These are phyloP conservation scores for Drosophila cardini DNA, from an alignment of 1,140 invertebrate genomes.

Conservation along the genomic window DNA sequence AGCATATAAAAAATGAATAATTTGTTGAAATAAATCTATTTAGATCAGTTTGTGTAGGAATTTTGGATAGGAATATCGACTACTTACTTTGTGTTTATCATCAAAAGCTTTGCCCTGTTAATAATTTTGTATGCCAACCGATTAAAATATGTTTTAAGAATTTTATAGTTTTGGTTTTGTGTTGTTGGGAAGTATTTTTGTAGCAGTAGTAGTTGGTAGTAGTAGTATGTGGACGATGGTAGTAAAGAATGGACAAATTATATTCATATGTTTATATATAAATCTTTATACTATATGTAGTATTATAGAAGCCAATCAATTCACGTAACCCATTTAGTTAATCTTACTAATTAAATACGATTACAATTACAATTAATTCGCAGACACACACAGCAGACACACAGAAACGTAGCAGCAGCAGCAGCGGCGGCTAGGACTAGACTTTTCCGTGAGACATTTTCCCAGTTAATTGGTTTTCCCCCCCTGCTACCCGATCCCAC, in stretches of 20 bases:
- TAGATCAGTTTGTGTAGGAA: slow-evolving; percentile 43
- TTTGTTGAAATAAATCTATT: slow-evolving; percentile 44
- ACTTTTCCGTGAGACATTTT: slow-evolving; percentile 19
- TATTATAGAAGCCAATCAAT: slow-evolving; percentile 69
- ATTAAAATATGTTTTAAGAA: slow-evolving; percentile 55
- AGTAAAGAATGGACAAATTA: slow-evolving; percentile 69
- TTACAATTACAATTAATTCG: slow-evolving; percentile 42
- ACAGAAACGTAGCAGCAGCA: slow-evolving; percentile 54
- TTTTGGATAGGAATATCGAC: slow-evolving; percentile 54
- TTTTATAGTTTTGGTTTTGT: slow-evolving; percentile 45
- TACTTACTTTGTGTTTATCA: slow-evolving; percentile 84
- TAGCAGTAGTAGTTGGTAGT: slow-evolving; percentile 54
- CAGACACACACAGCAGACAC: slow-evolving; percentile 72
- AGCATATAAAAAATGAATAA: slow-evolving; percentile 63
- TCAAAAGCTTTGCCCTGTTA: slow-evolving; percentile 84
- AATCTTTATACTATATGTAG: slow-evolving; percentile 26
- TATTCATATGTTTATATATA: slow-evolving; percentile 31
- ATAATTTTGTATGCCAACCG: slow-evolving; percentile 50
- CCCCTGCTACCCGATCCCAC: background rate
- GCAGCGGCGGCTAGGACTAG: slow-evolving; percentile 38
- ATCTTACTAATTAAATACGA: slow-evolving; percentile 27
- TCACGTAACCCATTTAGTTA: slow-evolving; percentile 58
- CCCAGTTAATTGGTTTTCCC: background rate
- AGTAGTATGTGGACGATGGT: slow-evolving; percentile 44
- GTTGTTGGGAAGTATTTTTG: slow-evolving; percentile 35